Evolutionary conservation across 2,797 vertebrate species (phyloP).

Genomic region (Xenops minutus): DNA sequence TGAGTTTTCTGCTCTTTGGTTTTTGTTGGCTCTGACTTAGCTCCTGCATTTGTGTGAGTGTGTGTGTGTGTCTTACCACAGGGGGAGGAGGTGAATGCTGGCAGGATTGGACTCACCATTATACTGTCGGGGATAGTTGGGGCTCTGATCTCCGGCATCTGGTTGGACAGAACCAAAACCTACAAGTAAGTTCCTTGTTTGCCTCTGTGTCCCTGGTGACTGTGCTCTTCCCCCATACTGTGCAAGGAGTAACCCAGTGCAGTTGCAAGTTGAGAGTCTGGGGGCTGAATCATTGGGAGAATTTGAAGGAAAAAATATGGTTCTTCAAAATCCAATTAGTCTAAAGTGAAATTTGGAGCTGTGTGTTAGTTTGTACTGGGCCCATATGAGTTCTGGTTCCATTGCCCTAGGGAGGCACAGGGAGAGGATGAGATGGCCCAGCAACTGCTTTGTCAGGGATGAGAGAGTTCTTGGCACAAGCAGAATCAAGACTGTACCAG

Average conservation of each 20-base stretch:
- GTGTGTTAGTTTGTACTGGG: not conserved
- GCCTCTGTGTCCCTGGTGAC: not conserved
- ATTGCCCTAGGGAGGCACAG: not conserved
- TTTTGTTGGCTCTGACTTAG: not conserved
- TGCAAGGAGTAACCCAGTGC: not conserved
- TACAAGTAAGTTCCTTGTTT: constrained; percentile 88
- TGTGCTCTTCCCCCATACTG: not conserved
- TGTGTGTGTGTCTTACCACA: constrained; percentile 59
- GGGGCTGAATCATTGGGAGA: not conserved
- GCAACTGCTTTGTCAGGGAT: constrained; percentile 20
- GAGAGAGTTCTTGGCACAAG: constrained; percentile 36
- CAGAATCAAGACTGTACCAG: constrained; percentile 26
- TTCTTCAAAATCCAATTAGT: not conserved
- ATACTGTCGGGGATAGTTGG: constrained; percentile 90
- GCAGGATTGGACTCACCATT: constrained; percentile 93
- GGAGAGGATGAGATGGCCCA: not conserved
- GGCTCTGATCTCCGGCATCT: constrained; percentile 90
- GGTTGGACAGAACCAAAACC: constrained; percentile 94
- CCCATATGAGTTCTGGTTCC: not conserved
- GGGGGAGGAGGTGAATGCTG: constrained; percentile 94
- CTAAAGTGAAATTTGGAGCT: not conserved
- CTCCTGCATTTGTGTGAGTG: not conserved
- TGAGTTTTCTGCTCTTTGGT: not conserved
- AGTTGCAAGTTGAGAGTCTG: not conserved
- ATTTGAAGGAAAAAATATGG: not conserved